Conservation (phyloP, 2,888 invertebrate species). For the Pemphredon lugubris region DNA sequence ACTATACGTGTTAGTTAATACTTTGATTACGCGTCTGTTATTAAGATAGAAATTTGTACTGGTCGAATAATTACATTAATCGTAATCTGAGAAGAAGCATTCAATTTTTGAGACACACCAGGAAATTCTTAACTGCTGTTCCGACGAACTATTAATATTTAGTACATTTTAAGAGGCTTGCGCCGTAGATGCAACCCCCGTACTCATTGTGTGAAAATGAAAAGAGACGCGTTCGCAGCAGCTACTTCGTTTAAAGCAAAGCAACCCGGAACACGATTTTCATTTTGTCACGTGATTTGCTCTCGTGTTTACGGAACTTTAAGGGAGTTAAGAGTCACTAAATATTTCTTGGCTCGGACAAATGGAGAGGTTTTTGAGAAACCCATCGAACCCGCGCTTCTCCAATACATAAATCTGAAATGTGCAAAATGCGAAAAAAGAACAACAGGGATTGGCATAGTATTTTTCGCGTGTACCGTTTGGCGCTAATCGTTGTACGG, state of each 20-base stretch:
- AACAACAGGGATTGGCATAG: not conserved
- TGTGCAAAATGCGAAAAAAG: not conserved
- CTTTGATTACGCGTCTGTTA: too few species aligned
- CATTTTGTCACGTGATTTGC: not conserved
- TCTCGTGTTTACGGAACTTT: conserved; percentile 20
- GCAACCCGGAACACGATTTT: conserved; percentile 1
- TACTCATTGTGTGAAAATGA: conserved; percentile 5
- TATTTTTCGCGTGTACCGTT: not conserved
- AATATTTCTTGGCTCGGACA: not conserved
- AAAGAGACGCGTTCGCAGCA: not conserved
- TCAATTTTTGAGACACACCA: too few species aligned
- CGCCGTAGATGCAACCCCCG: not conserved
- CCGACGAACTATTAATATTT: conserved; percentile 45
- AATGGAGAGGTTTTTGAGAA: not conserved
- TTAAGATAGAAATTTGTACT: too few species aligned
- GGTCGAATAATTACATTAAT: too few species aligned
- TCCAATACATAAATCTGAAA: not conserved
- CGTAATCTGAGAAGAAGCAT: too few species aligned
- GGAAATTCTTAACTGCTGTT: not conserved
- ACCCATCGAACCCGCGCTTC: too few species aligned
- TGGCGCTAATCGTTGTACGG: not conserved
- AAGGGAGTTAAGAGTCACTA: not conserved
- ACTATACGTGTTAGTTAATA: too few species aligned
- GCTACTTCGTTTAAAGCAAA: not conserved
- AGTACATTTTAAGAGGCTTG: conserved; percentile 27